Evolutionary conservation across 2,888 invertebrate genomes (phyloP).

Genomic region (Laspeyria flexula): DNA sequence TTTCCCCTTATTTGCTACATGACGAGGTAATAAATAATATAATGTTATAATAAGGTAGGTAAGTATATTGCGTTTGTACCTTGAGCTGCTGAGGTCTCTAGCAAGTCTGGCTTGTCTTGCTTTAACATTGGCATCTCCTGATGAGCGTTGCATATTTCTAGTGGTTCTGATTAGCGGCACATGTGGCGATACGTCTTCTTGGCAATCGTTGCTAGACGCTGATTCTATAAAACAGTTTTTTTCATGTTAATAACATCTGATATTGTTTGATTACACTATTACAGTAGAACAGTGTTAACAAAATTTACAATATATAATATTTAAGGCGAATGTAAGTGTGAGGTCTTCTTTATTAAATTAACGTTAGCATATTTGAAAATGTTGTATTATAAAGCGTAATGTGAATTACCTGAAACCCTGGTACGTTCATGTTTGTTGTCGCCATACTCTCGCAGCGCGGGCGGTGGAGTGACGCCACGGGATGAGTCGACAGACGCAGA

Average conservation of each 20-base stretch:
- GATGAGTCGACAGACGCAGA: conserved; percentile 82
- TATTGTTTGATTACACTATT: too few species aligned
- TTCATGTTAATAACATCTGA: too few species aligned
- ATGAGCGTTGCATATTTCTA: conserved; percentile 63
- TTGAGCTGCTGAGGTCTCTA: conserved; percentile 75
- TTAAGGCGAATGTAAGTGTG: too few species aligned
- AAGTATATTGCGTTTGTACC: conserved; percentile 51
- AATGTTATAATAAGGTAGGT: background rate
- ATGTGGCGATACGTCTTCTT: conserved; percentile 73
- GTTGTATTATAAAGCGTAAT: too few species aligned
- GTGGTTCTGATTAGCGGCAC: conserved; percentile 76
- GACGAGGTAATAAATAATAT: conserved; percentile 13
- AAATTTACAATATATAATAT: too few species aligned
- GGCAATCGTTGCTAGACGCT: conserved; percentile 75
- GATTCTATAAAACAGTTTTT: conserved; percentile 63
- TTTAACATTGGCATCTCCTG: conserved; percentile 74
- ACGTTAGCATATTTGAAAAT: too few species aligned
- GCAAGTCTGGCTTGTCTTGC: conserved; percentile 81
- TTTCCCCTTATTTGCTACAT: conserved; percentile 83
- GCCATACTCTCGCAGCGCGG: conserved; percentile 69
- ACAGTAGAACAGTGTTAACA: too few species aligned
- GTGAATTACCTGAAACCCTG: conserved; percentile 71
- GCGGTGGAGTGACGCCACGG: conserved; percentile 70
- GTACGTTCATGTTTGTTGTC: conserved; percentile 68
- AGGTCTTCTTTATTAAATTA: too few species aligned